Base-by-base conservation (phyloP, 2,797 vertebrate genomes). In the Labeo calbasu region DNA sequence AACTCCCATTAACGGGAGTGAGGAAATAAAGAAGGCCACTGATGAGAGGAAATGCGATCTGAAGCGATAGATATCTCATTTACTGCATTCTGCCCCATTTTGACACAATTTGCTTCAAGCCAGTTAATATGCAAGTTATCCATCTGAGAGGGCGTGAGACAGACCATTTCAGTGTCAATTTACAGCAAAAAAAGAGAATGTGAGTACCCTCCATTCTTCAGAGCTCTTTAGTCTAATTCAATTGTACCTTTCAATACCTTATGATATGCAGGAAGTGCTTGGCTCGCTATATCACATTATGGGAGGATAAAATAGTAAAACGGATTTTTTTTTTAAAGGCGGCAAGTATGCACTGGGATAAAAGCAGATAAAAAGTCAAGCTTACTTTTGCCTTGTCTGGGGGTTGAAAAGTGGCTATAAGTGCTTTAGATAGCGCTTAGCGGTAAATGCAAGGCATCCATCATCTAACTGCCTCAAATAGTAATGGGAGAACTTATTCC, bases 191-290 rank as follows among this genome's bases (percentile, higher is more conserved):
- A 91, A 91, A 87, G 87, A 92, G 92, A 93, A 91, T 91, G 91
- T 90, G 91, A 94, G 92, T 93, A 94, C 94, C 93, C 93, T 91
- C 93, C 90, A 92, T 91, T 93, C 92, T 94, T 93, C 90, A 93
- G 91, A 94, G 94, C 93, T 90, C 89, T 94, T 95, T 92, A 94
- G 93, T 92, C 94, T 94, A 94, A 95, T 94, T 94, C 93, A 95
- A 95, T 95, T 94, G 91, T 91, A 92, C 92, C 92, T 93, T 94
- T 94, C 94, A 94, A 94, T 93, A 93, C 92, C 92, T 94, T 92
- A 94, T 92, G 93, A 93, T 94, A 93, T 92, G 89, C 93, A 94
- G 94, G 94, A 95, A 95, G 92, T 93, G 88, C 89, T 90, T 89
- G 88, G 86, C 79, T 92, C 84, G 15, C 87, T 87, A 89, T 85